Evolutionary conservation across 2,113 vertebrate genomes (phyloP), one percentile per base, ranked within the genome.

Genomic region (Tachuris rubrigastra): DNA sequence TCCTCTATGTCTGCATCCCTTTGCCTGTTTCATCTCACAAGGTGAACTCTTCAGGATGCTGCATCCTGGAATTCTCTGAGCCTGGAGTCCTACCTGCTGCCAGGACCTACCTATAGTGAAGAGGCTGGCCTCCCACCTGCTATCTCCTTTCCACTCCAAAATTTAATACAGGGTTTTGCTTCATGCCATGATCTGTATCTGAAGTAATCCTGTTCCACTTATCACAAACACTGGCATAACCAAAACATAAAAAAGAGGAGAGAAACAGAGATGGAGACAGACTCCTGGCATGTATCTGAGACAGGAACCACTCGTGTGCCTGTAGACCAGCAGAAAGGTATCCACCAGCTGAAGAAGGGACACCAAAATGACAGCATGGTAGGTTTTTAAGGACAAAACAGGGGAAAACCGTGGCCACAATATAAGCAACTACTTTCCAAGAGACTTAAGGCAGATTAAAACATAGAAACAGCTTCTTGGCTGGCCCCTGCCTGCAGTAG

Each of bases 381-480:
- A 33, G 24, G n/a, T 44, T 85, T 76, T 73, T 62, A 24, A 33
- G 21, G 27, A 4, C 14, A 33, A 53, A 76, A 56, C 52, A 2
- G 14, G 39, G 12, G 8, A 65, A 62, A 87, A 53, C 2, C 47
- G 47, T 0, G 6, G 17, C 35, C 58, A 22, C 0, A 0, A 53
- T 2, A 65, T 14, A 52, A 82, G 33, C 31, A 39, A 35, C 25
- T 56, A 30, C 18, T 59, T 59, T 55, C 12, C 74, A 82, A 79
- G 27, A 20, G 39, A 42, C 33, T 60, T 35, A 47, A 75, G 6
- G 31, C 39, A 62, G 42, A 71, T 19, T 27, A 75, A 90, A 82
- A 56, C 23, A 37, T 8, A 47, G 33, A 7, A 49, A n/a, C 27
- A 87, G 69, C 33, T 87, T 78, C 53, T 68, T 69, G n/a, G 52